phyloP scores from a whole-genome alignment of 2,888 invertebrate genomes.

The Camponotus fellah region DNA sequence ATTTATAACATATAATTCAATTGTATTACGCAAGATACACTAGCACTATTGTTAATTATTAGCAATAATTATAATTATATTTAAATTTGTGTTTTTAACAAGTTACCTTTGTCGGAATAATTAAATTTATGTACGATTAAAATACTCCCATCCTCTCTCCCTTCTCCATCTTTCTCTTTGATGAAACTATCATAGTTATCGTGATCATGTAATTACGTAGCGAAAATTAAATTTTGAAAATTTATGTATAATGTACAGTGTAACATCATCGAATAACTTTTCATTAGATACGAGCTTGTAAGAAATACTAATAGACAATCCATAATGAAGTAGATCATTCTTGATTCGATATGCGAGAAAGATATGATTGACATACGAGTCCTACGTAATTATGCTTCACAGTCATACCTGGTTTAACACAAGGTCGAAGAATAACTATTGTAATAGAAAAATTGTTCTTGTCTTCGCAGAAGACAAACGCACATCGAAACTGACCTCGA shows the following conservation, averaged over 20 bases:
- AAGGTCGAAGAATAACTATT: constrained; percentile 42
- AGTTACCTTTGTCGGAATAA: background rate
- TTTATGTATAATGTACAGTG: background rate
- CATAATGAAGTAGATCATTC: background rate
- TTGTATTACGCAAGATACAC: background rate
- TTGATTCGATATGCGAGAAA: background rate
- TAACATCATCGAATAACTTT: background rate
- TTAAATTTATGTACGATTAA: background rate
- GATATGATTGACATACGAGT: constrained; percentile 23
- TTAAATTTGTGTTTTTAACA: background rate
- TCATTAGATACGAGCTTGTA: background rate
- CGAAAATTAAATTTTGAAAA: background rate
- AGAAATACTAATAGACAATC: background rate
- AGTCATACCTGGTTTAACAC: constrained; percentile 42
- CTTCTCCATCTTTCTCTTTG: background rate
- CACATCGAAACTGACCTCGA: constrained; percentile 38
- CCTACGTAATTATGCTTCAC: constrained; percentile 14
- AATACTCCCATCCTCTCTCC: background rate
- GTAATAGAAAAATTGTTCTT: constrained; percentile 28
- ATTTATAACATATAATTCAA: background rate
- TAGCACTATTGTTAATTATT: background rate
- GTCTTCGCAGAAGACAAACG: constrained; percentile 44
- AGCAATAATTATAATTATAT: background rate
- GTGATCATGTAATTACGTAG: background rate
- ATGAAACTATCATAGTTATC: background rate